Conservation (phyloP, 2,797 vertebrate genomes). For the Urosaurus nigricauda region DNA sequence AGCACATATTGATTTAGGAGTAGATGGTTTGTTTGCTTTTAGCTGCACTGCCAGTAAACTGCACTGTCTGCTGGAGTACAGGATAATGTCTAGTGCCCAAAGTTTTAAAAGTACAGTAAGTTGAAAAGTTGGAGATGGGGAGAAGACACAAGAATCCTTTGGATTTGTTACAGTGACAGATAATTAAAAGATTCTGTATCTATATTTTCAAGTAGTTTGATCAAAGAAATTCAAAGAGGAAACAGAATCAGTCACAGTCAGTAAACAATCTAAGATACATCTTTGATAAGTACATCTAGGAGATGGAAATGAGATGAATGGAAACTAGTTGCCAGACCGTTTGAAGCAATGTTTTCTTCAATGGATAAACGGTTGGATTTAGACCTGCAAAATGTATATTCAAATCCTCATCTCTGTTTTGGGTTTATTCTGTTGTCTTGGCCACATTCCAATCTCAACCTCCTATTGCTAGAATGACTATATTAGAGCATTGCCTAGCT, state of each 20-base stretch:
- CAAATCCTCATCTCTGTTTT: background rate
- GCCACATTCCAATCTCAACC: background rate
- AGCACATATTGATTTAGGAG: slow-evolving; percentile 29
- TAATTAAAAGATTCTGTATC: slow-evolving; percentile 16
- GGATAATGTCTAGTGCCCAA: background rate
- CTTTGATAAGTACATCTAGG: background rate
- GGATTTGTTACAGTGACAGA: slow-evolving; percentile 13
- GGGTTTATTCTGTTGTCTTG: slow-evolving; percentile 16
- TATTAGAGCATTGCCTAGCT: background rate
- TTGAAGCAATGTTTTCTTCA: background rate
- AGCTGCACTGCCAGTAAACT: background rate
- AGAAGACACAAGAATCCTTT: background rate
- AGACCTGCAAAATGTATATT: background rate
- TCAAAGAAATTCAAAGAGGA: slow-evolving; percentile 13
- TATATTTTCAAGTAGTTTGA: slow-evolving; percentile 26
- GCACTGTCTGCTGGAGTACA: background rate
- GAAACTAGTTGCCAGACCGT: slow-evolving; percentile 1
- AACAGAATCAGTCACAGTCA: background rate
- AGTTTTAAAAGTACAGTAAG: slow-evolving; percentile 34
- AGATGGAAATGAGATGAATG: slow-evolving; percentile 9
- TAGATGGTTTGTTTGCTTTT: background rate
- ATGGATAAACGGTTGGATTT: slow-evolving; percentile 12
- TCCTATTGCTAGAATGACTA: background rate
- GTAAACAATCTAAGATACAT: background rate
- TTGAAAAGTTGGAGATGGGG: slow-evolving; percentile 15